Conservation (phyloP, 2,888 invertebrate genomes). For the Meandrusa payeni region DNA sequence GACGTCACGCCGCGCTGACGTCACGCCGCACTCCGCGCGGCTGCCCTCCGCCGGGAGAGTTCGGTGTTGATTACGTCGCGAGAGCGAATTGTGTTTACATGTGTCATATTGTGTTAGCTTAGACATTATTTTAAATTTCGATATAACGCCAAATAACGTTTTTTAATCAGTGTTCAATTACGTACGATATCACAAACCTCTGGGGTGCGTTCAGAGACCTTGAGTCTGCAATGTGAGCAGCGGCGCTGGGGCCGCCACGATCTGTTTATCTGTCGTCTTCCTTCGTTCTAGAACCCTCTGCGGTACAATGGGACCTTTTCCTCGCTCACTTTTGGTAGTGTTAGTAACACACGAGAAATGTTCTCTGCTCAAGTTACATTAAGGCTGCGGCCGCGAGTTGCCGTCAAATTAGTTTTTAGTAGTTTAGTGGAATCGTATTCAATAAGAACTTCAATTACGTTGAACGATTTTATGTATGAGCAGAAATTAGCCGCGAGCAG, state of each 20-base stretch:
- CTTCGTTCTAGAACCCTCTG: conserved; percentile 13
- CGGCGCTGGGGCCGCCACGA: not conserved
- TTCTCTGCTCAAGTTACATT: conserved; percentile 7
- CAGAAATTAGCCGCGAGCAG: too few relatives aligned
- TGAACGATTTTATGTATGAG: conserved; percentile 13
- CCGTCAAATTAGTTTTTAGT: too few relatives aligned
- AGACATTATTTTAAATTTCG: conserved; percentile 32
- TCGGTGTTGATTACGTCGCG: too few relatives aligned
- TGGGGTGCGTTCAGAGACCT: too few relatives aligned
- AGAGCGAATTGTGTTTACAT: conserved; percentile 25
- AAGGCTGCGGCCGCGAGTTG: too few relatives aligned
- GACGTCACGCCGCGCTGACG: too few relatives aligned
- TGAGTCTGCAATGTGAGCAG: too few relatives aligned
- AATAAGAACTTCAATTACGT: too few relatives aligned
- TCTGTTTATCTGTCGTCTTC: conserved; percentile 14
- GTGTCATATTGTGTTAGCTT: conserved; percentile 58
- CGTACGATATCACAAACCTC: conserved; percentile 3
- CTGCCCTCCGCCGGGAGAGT: too few relatives aligned
- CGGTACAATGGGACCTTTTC: conserved; percentile 8
- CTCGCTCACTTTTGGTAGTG: conserved; percentile 31
- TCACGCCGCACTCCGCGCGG: too few relatives aligned
- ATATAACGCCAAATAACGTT: conserved; percentile 42
- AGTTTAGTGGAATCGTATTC: not conserved
- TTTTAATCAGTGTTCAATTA: conserved; percentile 27
- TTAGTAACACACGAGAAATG: too few relatives aligned